A percentile compares a stretch with the other conserved stretches of the same genome.
phyloP scores from a whole-genome alignment of 2,888 invertebrate species.

The Stratiomys singularior region DNA sequence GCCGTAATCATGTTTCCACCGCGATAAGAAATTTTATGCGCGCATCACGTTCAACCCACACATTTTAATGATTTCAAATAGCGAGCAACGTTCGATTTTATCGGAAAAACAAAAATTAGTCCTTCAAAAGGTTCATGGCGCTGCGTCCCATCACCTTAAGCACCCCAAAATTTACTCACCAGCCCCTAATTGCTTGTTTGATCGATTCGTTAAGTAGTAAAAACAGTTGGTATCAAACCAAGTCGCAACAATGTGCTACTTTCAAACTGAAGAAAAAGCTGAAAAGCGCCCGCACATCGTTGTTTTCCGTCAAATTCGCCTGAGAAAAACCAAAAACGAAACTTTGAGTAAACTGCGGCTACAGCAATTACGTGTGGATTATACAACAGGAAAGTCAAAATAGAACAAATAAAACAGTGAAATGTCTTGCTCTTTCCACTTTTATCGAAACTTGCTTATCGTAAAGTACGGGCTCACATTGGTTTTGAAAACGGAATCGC shows the following conservation, averaged over 20 bases:
- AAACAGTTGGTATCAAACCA: background rate
- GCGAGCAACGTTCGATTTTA: background rate
- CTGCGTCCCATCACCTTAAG: background rate
- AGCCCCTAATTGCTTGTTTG: background rate
- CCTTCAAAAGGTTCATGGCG: background rate
- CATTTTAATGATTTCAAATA: background rate
- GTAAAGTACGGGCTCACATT: no score
- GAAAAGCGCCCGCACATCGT: background rate
- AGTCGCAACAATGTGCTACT: background rate
- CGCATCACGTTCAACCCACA: background rate
- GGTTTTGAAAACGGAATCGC: no score
- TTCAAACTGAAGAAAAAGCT: no score
- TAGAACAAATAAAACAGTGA: slow-evolving; percentile 25
- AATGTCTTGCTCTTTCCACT: slow-evolving; percentile 26
- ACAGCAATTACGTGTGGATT: slow-evolving; percentile 1
- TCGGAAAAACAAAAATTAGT: slow-evolving; percentile 1
- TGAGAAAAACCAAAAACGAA: background rate
- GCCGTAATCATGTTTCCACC: background rate
- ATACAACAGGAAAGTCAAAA: slow-evolving; percentile 13
- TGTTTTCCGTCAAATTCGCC: background rate
- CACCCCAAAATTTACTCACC: no score
- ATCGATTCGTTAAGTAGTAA: background rate
- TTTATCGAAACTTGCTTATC: slow-evolving; percentile 17
- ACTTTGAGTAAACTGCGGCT: background rate
- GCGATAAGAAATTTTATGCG: background rate